Conservation (phyloP, 2,113 vertebrate species). For the Struthidea cinerea region DNA sequence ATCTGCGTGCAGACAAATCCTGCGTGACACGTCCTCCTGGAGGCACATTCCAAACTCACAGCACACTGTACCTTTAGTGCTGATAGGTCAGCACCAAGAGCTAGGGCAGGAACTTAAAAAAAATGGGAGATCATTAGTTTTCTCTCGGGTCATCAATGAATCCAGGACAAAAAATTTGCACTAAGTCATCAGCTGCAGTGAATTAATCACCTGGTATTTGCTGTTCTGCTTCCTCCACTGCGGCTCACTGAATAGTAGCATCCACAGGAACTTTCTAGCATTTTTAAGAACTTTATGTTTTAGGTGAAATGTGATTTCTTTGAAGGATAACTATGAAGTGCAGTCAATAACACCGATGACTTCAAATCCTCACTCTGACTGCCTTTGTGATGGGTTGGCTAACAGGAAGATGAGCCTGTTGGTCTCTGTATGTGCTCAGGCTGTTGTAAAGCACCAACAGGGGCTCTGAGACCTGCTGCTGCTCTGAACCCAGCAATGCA, state of each 20-base stretch:
- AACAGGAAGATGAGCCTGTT: not conserved
- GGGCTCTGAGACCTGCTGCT: not conserved
- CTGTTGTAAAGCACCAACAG: not conserved
- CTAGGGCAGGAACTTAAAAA: not conserved
- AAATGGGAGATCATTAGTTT: not conserved
- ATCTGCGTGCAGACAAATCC: not conserved
- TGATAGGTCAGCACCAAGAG: not conserved
- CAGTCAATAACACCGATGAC: not conserved
- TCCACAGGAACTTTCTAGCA: not conserved
- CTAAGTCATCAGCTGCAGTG: not conserved
- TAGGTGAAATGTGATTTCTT: not conserved
- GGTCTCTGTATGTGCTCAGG: not conserved
- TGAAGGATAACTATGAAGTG: not conserved
- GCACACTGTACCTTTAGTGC: not conserved
- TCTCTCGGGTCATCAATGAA: not conserved
- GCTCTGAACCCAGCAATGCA: not conserved
- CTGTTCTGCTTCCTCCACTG: not conserved
- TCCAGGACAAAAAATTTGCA: not conserved
- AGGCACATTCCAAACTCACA: not conserved
- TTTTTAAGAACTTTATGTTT: not conserved
- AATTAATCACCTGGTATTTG: not conserved
- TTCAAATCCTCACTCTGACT: not conserved
- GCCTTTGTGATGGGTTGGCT: accelerated
- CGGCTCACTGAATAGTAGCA: not conserved
- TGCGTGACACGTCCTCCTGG: accelerated